Base-by-base conservation (phyloP, 1,140 invertebrate genomes). In the Drosophila saltans region DNA sequence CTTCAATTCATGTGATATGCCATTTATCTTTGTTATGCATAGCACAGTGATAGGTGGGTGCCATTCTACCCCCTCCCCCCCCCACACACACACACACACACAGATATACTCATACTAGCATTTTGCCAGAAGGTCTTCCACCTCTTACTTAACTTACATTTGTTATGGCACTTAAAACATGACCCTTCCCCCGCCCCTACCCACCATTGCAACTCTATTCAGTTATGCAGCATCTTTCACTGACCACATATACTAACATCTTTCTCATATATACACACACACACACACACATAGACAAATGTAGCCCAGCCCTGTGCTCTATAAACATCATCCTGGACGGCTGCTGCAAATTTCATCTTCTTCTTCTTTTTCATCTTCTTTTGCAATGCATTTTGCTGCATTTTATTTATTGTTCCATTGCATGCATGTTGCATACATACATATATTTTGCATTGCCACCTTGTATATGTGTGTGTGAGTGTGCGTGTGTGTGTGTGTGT, bases 361-460 rank as follows among this genome's bases (percentile, higher is more conserved):
- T 36, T 82, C 71, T 83, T 77, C 67, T 75, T 57, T 59, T 88
- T 75, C 69, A 68, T 73, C 68, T 83, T 66, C 57, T 61, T 66
- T 80, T 70, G 76, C 80, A 74, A 61, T 88, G 83, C 84, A 86
- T 79, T 86, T 79, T 83, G 80, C 70, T 83, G 80, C 79, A 82
- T 78, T 75, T 66, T 80, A 72, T 80, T 80, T 80, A 82, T 78
- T 83, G 80, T 79, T 77, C 60, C 75, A 73, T 65, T 81, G 66
- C 57, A 55, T 81, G 77, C 41, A 76, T 70, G 78, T 78, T 78
- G 72, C 72, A 74, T 73, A 67, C 67, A 78, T 78, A 71, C 75
- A 78, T 78, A 71, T 75, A 78, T 66, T 77, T 77, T 77, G 75
- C 61, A 77, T 71, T 72, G 75, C 75, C 75, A 72, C 75, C 75